Conservation (phyloP, 2,797 vertebrate genomes). For the Graptemys geographica region DNA sequence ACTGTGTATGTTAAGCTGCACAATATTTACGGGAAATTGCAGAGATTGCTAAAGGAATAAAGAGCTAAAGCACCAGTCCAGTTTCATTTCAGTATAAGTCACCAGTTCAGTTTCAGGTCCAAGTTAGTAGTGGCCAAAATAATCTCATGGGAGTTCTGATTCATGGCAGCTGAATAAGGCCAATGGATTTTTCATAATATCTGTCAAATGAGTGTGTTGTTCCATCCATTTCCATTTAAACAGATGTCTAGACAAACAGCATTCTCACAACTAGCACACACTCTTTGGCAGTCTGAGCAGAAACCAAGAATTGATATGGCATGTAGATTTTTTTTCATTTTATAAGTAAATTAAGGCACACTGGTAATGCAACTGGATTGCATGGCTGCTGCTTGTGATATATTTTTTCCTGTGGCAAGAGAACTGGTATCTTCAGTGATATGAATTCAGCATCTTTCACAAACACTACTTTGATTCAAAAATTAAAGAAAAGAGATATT, state of each 20-base stretch:
- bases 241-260: not conserved
- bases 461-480: not conserved
- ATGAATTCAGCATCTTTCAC: not conserved
- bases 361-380: not conserved
- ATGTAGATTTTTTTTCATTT: not conserved
- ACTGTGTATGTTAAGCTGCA: not conserved
- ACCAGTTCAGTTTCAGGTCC: not conserved
- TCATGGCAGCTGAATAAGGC: not conserved
- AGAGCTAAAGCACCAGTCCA: not conserved
- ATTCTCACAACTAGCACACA: not conserved
- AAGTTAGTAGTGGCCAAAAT: not conserved
- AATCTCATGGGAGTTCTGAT: not conserved
- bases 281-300: not conserved
- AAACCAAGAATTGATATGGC: not conserved
- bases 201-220: not conserved
- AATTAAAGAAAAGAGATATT: not conserved
- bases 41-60: accelerated
- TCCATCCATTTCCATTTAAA: not conserved
- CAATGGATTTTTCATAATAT: not conserved
- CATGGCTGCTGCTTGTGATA: not conserved
- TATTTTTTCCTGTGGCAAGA: not conserved
- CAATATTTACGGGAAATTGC: not conserved
- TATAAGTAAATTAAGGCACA: not conserved
- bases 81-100: not conserved
- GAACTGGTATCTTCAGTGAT: not conserved